phyloP scores from a whole-genome alignment of 2,113 vertebrate genomes.

The Rhinolophus ferrumequinum region DNA sequence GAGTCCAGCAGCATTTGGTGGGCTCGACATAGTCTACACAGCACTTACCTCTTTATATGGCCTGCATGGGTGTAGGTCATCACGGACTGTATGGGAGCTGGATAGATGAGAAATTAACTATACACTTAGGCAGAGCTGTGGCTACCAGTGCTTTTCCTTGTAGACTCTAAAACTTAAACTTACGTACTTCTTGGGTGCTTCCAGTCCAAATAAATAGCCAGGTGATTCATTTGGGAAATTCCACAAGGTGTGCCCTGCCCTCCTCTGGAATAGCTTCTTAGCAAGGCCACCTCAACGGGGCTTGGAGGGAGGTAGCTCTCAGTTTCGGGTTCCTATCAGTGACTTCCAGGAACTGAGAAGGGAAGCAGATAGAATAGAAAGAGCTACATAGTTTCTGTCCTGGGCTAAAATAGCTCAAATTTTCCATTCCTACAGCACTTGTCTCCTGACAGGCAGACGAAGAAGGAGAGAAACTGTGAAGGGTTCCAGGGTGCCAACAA shows the following conservation, averaged over 20 bases:
- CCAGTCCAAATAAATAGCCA: not conserved
- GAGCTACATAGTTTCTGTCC: not conserved
- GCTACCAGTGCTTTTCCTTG: not conserved
- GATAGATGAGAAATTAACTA: not conserved
- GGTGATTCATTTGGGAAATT: conserved; percentile 52
- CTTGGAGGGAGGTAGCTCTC: not conserved
- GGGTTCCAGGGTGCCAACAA: conserved; percentile 26
- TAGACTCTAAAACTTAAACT: not conserved
- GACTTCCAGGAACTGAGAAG: not conserved
- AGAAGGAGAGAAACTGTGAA: not conserved
- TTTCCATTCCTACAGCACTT: not conserved
- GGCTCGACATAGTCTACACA: not conserved
- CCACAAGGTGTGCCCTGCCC: not conserved
- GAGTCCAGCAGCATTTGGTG: not conserved
- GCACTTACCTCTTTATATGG: not conserved
- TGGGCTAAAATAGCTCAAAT: not conserved
- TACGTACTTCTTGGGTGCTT: not conserved
- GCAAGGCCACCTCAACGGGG: fast-evolving
- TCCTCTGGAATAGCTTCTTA: not conserved
- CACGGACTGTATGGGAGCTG: not conserved
- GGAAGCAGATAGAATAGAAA: not conserved
- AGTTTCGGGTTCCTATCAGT: not conserved
- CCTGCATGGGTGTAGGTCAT: not conserved
- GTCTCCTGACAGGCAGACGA: conserved; percentile 36
- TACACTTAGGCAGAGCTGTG: not conserved